These are phyloP conservation scores for Spinus pinus DNA, from an alignment of 2,797 vertebrate species.

Conservation along the genomic window DNA sequence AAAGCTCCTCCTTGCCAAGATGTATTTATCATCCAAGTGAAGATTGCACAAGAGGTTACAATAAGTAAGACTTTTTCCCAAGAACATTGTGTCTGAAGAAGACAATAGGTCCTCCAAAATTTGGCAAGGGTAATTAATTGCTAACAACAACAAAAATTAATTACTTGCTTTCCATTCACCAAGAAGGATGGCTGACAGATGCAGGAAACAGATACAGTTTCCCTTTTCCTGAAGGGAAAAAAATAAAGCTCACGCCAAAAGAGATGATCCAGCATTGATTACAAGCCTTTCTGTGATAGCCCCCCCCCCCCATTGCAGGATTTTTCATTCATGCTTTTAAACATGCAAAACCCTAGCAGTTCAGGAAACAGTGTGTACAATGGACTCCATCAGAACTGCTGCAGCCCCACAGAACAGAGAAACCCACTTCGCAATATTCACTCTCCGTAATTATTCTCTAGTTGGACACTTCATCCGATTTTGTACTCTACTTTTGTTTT, in stretches of 20 bases:
- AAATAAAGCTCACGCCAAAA: conserved; percentile 10
- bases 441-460: neutral
- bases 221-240: conserved; percentile 26
- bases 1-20: conserved; percentile 43
- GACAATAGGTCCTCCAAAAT: conserved; percentile 50
- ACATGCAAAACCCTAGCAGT: neutral
- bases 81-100: conserved; percentile 48
- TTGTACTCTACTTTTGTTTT: neutral
- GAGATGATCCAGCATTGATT: conserved; percentile 27
- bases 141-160: conserved; percentile 39
- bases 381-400: neutral
- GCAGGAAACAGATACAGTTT: conserved; percentile 63
- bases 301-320: neutral
- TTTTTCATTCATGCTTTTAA: conserved; percentile 49
- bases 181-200: conserved; percentile 46
- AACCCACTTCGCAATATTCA: neutral
- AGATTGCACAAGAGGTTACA: conserved; percentile 47
- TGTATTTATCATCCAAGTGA: conserved; percentile 47
- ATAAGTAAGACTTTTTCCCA: conserved; percentile 43
- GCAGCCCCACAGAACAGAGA: neutral
- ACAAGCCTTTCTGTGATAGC: neutral
- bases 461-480: neutral
- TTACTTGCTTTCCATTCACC: conserved; percentile 55
- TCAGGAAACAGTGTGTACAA: neutral
- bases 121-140: conserved; percentile 32